These are phyloP conservation scores for Eclectus roratus DNA, from an alignment of 2,113 vertebrate genomes.

Conservation along the genomic window DNA sequence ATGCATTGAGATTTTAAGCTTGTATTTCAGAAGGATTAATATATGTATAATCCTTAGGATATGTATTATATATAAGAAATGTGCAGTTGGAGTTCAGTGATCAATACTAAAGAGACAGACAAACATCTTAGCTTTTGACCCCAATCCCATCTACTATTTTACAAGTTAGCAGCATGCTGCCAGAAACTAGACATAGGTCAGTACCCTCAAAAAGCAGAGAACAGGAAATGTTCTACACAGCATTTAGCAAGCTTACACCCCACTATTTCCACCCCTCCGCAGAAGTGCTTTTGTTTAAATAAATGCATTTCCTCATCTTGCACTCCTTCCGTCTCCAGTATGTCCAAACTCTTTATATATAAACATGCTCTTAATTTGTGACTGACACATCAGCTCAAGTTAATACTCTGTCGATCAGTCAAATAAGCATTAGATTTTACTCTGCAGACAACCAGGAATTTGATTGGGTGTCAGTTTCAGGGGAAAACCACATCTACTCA, in stretches of 20 bases:
- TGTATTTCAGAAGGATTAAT: not conserved
- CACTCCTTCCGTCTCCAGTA: not conserved
- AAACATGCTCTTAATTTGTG: not conserved
- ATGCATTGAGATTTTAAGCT: not conserved
- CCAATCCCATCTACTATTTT: not conserved
- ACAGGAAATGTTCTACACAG: not conserved
- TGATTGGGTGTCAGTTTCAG: not conserved
- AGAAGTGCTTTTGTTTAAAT: not conserved
- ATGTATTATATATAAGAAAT: not conserved
- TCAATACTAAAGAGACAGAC: not conserved
- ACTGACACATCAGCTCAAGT: not conserved
- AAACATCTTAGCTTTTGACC: not conserved
- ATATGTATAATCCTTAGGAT: not conserved
- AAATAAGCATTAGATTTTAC: not conserved
- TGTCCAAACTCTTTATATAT: not conserved
- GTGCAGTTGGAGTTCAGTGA: not conserved
- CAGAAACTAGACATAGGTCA: not conserved
- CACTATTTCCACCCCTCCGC: not conserved
- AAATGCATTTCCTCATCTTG: not conserved
- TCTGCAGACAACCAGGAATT: not conserved
- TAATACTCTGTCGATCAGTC: not conserved
- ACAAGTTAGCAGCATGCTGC: not conserved
- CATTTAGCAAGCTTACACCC: not conserved
- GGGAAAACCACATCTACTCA: not conserved
- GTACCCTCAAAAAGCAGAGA: not conserved